phyloP scores from a whole-genome alignment of 2,888 invertebrate species.

The Rhimphoctona megacephalus region DNA sequence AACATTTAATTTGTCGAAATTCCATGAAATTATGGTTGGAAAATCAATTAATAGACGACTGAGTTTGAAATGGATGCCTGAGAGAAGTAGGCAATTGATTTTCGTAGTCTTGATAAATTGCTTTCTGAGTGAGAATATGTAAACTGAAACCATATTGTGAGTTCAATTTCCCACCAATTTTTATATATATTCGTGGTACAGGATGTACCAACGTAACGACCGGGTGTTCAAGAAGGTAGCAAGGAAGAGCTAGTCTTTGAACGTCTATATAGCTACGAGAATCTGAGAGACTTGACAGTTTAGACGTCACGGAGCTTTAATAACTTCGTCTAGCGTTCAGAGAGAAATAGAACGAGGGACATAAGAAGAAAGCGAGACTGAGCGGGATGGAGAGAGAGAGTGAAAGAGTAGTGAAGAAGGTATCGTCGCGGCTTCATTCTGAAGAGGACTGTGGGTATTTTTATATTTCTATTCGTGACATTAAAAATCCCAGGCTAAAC shows the following conservation, averaged over 20 bases:
- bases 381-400: constrained; percentile 1
- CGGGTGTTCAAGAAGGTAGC: constrained; percentile 9
- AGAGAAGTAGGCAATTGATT: background rate
- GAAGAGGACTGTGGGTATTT: constrained; percentile 76
- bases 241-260: constrained; percentile 24
- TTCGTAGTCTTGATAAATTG: background rate
- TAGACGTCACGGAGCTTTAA: constrained; percentile 79
- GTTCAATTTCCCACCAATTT: constrained; percentile 15
- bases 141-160: background rate
- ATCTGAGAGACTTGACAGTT: constrained; percentile 70
- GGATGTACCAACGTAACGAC: constrained; percentile 11
- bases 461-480: constrained; percentile 80
- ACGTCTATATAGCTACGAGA: constrained; percentile 8
- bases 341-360: constrained; percentile 11
- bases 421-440: constrained; percentile 41
- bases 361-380: background rate
- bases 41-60: background rate
- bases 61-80: background rate
- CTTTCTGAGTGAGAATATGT: background rate
- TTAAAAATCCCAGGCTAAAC: constrained; percentile 83
- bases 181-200: background rate
- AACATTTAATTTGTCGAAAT: background rate
- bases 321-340: constrained; percentile 73
- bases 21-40: background rate
- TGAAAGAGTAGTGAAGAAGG: constrained; percentile 17